A percentile compares a stretch with the other conserved stretches of the same genome.
phyloP scores from a whole-genome alignment of 1,140 invertebrate species.

The Papilio machaon region DNA sequence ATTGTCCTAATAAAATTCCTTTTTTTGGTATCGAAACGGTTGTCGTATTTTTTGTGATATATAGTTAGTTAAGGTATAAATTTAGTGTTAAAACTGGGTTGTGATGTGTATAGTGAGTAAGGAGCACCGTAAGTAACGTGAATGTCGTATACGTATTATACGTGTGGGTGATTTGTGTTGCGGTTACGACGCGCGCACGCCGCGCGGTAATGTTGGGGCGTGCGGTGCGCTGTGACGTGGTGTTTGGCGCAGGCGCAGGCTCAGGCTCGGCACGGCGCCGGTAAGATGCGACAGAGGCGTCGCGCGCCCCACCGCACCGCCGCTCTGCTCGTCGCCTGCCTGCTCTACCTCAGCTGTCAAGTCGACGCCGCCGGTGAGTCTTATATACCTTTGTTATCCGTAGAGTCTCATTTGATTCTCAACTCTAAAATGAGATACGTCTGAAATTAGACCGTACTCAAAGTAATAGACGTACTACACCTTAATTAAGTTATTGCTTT shows the following conservation, averaged over 20 bases:
- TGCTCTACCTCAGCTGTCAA: slow-evolving; percentile 71
- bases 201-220: slow-evolving; percentile 64
- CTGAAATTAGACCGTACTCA: no score
- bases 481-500: not conserved
- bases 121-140: slow-evolving; percentile 58
- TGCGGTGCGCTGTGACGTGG: slow-evolving; percentile 67
- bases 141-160: slow-evolving; percentile 39
- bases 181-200: slow-evolving; percentile 49
- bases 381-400: slow-evolving; percentile 43
- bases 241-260: slow-evolving; percentile 70
- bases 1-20: slow-evolving; percentile 75
- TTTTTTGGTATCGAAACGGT: slow-evolving; percentile 78
- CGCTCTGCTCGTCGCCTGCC: slow-evolving; percentile 72
- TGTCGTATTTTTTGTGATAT: slow-evolving; percentile 81
- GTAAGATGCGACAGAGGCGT: slow-evolving; percentile 78
- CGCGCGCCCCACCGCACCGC: slow-evolving; percentile 70
- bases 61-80: slow-evolving; percentile 57
- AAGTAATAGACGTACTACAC: not conserved
- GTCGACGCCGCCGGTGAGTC: slow-evolving; percentile 74
- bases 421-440: not conserved
- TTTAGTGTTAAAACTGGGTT: slow-evolving; percentile 80
- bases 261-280: slow-evolving; percentile 68
- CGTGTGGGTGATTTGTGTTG: slow-evolving; percentile 39
- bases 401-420: slow-evolving; percentile 56
- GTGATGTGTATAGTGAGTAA: slow-evolving; percentile 80